phyloP scores from a whole-genome alignment of 2,113 vertebrate species.

The Casuarius casuarius region DNA sequence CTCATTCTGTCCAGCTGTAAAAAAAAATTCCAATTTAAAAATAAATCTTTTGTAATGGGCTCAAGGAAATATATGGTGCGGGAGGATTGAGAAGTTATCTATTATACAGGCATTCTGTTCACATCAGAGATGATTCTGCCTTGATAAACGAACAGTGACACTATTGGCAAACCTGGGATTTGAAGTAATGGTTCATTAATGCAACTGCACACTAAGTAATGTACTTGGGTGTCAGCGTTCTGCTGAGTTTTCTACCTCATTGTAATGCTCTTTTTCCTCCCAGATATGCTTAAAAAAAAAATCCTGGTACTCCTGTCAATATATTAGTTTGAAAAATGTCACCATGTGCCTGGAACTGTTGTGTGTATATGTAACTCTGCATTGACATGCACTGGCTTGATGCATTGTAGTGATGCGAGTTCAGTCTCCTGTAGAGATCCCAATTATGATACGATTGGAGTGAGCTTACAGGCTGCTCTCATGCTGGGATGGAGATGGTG shows the following conservation, averaged over 20 bases:
- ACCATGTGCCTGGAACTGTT: not conserved
- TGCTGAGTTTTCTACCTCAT: conserved; percentile 22
- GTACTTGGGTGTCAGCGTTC: conserved; percentile 19
- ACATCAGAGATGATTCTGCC: conserved; percentile 48
- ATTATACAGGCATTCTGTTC: conserved; percentile 45
- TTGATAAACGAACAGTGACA: conserved; percentile 48
- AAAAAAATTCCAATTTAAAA: conserved; percentile 53
- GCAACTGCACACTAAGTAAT: conserved; percentile 65
- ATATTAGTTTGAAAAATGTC: conserved; percentile 50
- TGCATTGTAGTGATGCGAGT: conserved; percentile 38
- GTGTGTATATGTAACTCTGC: conserved; percentile 25
- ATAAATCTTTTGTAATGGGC: conserved; percentile 69
- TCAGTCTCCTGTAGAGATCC: conserved; percentile 73
- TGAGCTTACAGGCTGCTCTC: conserved; percentile 63
- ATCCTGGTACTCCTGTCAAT: conserved; percentile 34
- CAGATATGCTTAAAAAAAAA: conserved; percentile 7
- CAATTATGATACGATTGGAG: conserved; percentile 71
- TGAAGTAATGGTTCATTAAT: conserved; percentile 70
- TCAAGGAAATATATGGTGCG: conserved; percentile 52
- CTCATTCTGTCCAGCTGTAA: conserved; percentile 47
- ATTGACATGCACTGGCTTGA: conserved; percentile 48
- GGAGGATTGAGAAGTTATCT: conserved; percentile 32
- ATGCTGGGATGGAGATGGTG: conserved; percentile 71
- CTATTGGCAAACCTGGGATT: conserved; percentile 56
- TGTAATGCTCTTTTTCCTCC: conserved; percentile 25